Base-by-base conservation (phyloP, 1,140 invertebrate species). In the Diachasma alloeum region DNA sequence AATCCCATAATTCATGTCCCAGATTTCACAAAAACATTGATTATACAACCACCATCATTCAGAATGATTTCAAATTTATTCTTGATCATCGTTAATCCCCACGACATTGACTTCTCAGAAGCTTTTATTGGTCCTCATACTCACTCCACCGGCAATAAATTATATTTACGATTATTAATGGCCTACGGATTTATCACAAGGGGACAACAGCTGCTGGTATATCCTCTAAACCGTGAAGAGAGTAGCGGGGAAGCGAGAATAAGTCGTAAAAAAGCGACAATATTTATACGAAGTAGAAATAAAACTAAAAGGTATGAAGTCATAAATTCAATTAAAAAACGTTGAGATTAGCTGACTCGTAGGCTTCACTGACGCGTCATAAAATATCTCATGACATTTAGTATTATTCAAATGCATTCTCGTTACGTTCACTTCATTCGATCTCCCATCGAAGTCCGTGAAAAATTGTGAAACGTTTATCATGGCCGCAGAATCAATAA, bases 161-260 rank as follows among this genome's bases (percentile, higher is more conserved):
- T 84, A 86, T 83, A 79, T 86, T 87, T 87, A 87, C 83, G 84
- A 86, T 87, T 87, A 86, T 87, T 86, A 85, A 87, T 83, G 86
- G 46, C 84, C 84, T 39, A 84, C 83, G 86, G 85, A 87, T 87
- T 87, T 87, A 87, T 87, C 86, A 84, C 80, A 80, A 81, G 84
- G 84, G 83, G 81, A 17, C 67, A 26, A 59, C 75, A 72, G 48
- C 48, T 73, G 39, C 63, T 44, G 46, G 63, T 53, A 69, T 68
- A 36, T 53, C 9, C 68, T 37, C 31, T 42, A 19, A 46, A 48
- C 79, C 78, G 83, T 80, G 80, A 82, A 82, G 83, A 81, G 85
- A 83, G 79, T 81, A 82, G 75, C 67, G 79, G 72, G 81, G 85
- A 82, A 81, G 81, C 84, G 78, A 85, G 42, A 63, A 81, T 86